Percentiles rank a stretch among this genome's conserved stretches.
Evolutionary conservation across 2,113 vertebrate genomes (phyloP).

Genomic region (Seriola rivoliana): DNA sequence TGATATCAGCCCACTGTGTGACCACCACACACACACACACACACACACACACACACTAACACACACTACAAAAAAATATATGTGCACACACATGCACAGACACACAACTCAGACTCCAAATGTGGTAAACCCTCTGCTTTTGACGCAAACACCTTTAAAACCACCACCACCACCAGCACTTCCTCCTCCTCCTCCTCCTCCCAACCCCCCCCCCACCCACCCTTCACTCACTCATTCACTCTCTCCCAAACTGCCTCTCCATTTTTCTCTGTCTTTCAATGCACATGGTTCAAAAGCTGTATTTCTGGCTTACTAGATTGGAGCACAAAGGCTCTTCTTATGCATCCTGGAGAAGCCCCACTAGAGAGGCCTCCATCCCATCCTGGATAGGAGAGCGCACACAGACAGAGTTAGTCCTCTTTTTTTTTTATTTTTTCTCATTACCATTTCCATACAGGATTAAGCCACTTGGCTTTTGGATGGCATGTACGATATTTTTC

Average conservation of each 20-base stretch:
- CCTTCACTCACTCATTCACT: conserved; percentile 72
- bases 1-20: conserved; percentile 70
- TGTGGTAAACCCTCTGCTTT: conserved; percentile 79
- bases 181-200: no score
- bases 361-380: conserved; percentile 86
- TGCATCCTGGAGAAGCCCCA: conserved; percentile 85
- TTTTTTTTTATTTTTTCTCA: conserved; percentile 80
- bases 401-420: conserved; percentile 81
- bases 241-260: conserved; percentile 60
- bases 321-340: conserved; percentile 92
- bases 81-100: conserved; percentile 48
- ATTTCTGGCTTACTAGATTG: conserved; percentile 87
- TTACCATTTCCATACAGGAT: conserved; percentile 92
- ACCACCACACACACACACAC: conserved; percentile 59
- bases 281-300: conserved; percentile 84
- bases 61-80: conserved; percentile 27
- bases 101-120: conserved; percentile 48
- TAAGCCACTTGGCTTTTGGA: conserved; percentile 86
- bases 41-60: conserved; percentile 56
- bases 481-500: conserved; percentile 76
- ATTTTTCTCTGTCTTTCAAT: conserved; percentile 72
- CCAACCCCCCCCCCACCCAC: conserved; percentile 26
- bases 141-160: conserved; percentile 76
- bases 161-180: conserved; percentile 14
- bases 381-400: conserved; percentile 80